Base-by-base conservation (phyloP, 2,888 invertebrate species). In the Torymus aiolomorphi region DNA sequence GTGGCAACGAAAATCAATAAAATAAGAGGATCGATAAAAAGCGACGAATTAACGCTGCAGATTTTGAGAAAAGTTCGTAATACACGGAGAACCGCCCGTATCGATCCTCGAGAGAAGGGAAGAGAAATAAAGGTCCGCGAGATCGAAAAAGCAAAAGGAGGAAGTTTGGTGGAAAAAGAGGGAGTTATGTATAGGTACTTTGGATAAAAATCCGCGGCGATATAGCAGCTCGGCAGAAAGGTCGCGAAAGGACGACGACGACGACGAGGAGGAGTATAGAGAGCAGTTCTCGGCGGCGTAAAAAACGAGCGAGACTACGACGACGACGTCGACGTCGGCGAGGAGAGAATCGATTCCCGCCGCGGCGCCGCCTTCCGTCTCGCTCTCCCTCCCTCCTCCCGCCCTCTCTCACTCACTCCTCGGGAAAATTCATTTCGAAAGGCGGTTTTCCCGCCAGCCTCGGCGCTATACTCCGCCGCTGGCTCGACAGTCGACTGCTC, bases 371-470 rank as follows among this genome's bases (percentile, higher is more conserved):
- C 76, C 76, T 72, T 70, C 72, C 62, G 31, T 63, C 70, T 67
- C 62, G 10, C 52, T 51, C 63, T 8, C 54, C 16, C 51, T 57
- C 14, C 51, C 56, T n/a, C 14, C 66, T n/a, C 56, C 52, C 31
- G 3, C 2, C 14, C 62, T 57, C n/a, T 74, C 77, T 61, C 77
- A 18, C 62, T 71, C 54, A 14, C 54, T 75, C 78, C 65, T 67
- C 65, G 66, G 84, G 84, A 87, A 88, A 88, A 87, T 88, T 86
- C 83, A 85, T 87, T 90, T 90, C 87, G 88, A 89, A 89, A 88
- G 85, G 84, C 84, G 84, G 87, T 87, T 88, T 90, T 90, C 89
- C 90, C 89, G 90, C 90, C 89, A 86, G 85, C 84, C n/a, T 18
- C 78, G 56, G 73, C 42, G 62, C 59, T 52, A 31, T 31, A 31